Evolutionary conservation across 37 sponge, comb jelly and placozoan species (phyloP).

Genomic region (Chondrosia reniformis): DNA sequence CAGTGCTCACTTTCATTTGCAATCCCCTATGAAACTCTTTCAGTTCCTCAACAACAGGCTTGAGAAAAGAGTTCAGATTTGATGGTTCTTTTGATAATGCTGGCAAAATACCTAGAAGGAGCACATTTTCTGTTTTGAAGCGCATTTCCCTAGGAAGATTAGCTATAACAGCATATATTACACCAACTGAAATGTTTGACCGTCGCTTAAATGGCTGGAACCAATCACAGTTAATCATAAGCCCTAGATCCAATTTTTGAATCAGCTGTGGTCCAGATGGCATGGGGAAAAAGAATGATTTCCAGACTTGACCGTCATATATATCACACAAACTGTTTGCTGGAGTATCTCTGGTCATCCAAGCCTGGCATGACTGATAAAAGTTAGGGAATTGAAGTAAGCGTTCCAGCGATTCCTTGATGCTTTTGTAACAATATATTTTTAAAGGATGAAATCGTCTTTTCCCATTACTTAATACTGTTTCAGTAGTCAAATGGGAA

Average conservation of each 20-base stretch:
- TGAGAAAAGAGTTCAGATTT: neutral
- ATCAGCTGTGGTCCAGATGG: neutral
- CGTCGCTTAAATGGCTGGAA: constrained; percentile 7
- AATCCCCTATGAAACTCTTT: neutral
- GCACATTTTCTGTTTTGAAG: constrained; percentile 41
- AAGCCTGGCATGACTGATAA: neutral
- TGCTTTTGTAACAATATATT: neutral
- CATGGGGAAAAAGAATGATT: neutral
- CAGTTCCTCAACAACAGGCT: neutral
- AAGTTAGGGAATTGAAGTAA: neutral
- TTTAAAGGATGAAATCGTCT: neutral
- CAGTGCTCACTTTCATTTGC: constrained; percentile 4
- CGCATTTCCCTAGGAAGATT: constrained; percentile 2
- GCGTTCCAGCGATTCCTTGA: neutral
- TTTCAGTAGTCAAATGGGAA: neutral
- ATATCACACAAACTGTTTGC: neutral
- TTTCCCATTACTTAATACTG: neutral
- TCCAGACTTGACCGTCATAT: constrained; percentile 1
- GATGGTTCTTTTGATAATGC: constrained; percentile 18
- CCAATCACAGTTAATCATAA: constrained; percentile 14
- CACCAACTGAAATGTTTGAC: constrained; percentile 15
- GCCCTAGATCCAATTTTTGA: constrained; percentile 1
- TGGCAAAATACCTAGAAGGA: constrained; percentile 2
- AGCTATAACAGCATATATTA: neutral
- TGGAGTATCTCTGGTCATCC: neutral